These are phyloP conservation scores for Karalla daura DNA, from an alignment of 2,797 vertebrate genomes.

Conservation along the genomic window DNA sequence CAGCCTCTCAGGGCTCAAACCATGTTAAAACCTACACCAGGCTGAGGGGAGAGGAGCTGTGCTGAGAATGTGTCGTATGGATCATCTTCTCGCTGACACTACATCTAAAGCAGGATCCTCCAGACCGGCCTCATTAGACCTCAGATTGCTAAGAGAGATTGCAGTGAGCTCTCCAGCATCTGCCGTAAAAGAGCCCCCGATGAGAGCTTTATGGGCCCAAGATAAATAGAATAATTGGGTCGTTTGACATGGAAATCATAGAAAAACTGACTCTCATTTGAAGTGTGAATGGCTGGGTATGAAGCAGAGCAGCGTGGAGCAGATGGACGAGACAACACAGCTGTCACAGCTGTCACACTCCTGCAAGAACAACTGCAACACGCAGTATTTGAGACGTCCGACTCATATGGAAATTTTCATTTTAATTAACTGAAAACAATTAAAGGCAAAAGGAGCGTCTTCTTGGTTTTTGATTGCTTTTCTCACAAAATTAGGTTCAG, in stretches of 20 bases:
- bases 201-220: background rate
- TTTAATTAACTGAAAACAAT: no score
- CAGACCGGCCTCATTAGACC: background rate
- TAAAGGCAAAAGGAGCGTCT: no score
- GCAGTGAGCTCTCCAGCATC: background rate
- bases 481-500: background rate
- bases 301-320: background rate
- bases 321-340: slow-evolving; percentile 1
- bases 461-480: no score
- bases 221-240: background rate
- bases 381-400: no score
- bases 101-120: background rate
- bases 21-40: slow-evolving; percentile 9
- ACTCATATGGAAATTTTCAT: no score
- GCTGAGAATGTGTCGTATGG: background rate
- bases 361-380: no score
- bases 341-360: slow-evolving; percentile 14
- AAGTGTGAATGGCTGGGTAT: background rate
- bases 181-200: background rate
- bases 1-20: slow-evolving; percentile 17
- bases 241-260: background rate
- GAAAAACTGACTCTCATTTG: background rate
- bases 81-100: background rate
- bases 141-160: slow-evolving; percentile 1
- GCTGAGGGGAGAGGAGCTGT: background rate